Conservation (phyloP, 2,888 invertebrate species). For the Andrena praecox region DNA sequence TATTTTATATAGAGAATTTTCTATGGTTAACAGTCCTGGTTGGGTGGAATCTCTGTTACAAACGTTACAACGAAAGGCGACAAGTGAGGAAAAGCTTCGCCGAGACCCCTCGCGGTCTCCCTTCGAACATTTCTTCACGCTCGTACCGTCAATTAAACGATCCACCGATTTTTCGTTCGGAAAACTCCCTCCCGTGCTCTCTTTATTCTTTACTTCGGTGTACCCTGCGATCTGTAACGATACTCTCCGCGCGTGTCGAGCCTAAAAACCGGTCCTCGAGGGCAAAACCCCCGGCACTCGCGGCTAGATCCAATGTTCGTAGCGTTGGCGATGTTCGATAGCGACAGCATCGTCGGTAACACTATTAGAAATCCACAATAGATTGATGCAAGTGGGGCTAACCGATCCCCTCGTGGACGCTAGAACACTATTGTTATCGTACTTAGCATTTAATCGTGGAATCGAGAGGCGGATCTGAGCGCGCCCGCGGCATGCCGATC, state of each 20-base stretch:
- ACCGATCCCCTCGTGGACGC: slow-evolving; percentile 5
- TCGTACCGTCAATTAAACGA: slow-evolving; percentile 51
- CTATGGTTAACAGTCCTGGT: background rate
- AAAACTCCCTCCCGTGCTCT: slow-evolving; percentile 1
- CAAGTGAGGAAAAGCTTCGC: slow-evolving; percentile 9
- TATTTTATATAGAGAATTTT: background rate
- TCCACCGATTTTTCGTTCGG: slow-evolving; percentile 22
- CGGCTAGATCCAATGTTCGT: slow-evolving; percentile 18
- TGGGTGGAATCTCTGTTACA: slow-evolving; percentile 42
- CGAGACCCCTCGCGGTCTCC: background rate
- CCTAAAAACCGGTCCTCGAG: slow-evolving; percentile 23
- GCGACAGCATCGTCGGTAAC: slow-evolving; percentile 20
- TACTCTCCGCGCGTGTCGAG: slow-evolving; percentile 2
- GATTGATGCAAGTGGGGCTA: slow-evolving; percentile 7
- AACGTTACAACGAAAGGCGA: slow-evolving; percentile 60
- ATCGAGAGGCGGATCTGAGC: slow-evolving; percentile 32
- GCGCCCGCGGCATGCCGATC: slow-evolving; percentile 1
- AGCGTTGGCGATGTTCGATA: slow-evolving; percentile 15
- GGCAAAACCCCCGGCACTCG: slow-evolving; percentile 28
- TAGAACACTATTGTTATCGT: slow-evolving; percentile 29
- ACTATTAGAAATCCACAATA: slow-evolving; percentile 21
- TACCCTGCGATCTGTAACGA: slow-evolving; percentile 21
- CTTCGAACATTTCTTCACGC: slow-evolving; percentile 15
- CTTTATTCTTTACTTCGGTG: slow-evolving; percentile 14
- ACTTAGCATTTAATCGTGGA: slow-evolving; percentile 31